Conservation (phyloP, 1,140 invertebrate genomes). For the Brachionus paranguensis region DNA sequence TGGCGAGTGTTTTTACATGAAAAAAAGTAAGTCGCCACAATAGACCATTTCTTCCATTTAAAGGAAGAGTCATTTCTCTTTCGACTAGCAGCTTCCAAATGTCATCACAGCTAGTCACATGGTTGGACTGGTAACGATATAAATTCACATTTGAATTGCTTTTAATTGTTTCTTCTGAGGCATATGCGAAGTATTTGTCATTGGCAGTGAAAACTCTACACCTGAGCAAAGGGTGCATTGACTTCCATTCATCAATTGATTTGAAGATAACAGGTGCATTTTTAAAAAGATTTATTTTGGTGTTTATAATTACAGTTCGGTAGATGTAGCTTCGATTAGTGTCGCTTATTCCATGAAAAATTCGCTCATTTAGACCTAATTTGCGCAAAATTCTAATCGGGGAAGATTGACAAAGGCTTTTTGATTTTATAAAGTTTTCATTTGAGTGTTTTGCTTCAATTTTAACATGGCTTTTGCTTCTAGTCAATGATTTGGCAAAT, state of each 20-base stretch:
- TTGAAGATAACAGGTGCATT: background rate
- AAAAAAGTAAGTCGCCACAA: slow-evolving; percentile 33
- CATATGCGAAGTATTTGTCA: slow-evolving; percentile 27
- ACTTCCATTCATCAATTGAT: slow-evolving; percentile 13
- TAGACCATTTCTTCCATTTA: background rate
- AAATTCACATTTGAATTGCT: background rate
- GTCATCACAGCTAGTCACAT: background rate
- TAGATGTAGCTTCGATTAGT: slow-evolving; percentile 6
- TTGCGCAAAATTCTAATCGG: background rate
- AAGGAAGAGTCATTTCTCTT: background rate
- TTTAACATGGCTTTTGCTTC: background rate
- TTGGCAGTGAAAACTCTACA: background rate
- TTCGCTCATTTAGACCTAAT: background rate
- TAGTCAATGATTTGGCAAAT: background rate
- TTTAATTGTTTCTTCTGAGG: background rate
- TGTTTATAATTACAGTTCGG: slow-evolving; percentile 20
- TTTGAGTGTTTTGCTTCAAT: background rate
- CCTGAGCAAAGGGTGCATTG: background rate
- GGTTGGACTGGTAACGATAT: background rate
- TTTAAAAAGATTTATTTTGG: background rate
- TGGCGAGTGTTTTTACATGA: background rate
- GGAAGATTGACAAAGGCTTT: background rate
- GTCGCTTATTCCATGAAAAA: slow-evolving; percentile 14
- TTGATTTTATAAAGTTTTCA: background rate
- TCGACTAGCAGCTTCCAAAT: slow-evolving; percentile 35